Conservation (phyloP, 2,797 vertebrate species). For the Acanthurus leucopareius region DNA sequence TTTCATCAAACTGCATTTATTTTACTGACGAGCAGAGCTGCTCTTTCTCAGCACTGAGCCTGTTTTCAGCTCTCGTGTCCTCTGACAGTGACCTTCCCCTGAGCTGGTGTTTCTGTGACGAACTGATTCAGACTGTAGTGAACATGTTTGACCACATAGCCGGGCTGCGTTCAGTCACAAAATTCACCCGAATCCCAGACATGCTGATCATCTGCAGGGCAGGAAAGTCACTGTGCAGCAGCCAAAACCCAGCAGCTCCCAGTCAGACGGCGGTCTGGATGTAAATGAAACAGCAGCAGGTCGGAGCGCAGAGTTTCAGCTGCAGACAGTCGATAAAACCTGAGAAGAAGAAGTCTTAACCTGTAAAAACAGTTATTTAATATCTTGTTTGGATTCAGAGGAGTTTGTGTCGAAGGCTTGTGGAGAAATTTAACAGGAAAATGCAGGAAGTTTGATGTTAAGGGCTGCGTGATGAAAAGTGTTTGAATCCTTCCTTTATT, state of each 20-base stretch:
- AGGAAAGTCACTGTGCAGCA: neutral
- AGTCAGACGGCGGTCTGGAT: slow-evolving; percentile 5
- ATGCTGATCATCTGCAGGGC: neutral
- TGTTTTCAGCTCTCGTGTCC: neutral
- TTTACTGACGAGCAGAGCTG: neutral
- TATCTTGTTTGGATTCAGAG: neutral
- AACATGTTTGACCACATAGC: neutral
- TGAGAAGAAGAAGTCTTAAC: neutral
- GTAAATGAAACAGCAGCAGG: slow-evolving; percentile 17
- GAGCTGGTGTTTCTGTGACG: slow-evolving; percentile 29
- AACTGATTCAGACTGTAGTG: slow-evolving; percentile 50
- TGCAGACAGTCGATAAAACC: slow-evolving; percentile 21
- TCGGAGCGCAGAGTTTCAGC: slow-evolving; percentile 15
- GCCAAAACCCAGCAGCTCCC: slow-evolving; percentile 27
- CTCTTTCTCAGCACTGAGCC: slow-evolving; percentile 7
- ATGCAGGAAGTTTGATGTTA: too few relatives aligned
- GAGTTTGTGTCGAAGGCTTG: neutral
- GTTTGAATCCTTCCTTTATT: too few relatives aligned
- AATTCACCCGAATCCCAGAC: slow-evolving; percentile 13
- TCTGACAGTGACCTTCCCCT: slow-evolving; percentile 52
- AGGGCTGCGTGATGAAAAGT: too few relatives aligned
- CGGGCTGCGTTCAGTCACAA: neutral
- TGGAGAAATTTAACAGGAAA: too few relatives aligned
- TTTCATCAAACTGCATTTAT: neutral
- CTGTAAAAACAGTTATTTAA: neutral